Evolutionary conservation across 2,113 vertebrate species (phyloP).

Genomic region (Prinia subflava): DNA sequence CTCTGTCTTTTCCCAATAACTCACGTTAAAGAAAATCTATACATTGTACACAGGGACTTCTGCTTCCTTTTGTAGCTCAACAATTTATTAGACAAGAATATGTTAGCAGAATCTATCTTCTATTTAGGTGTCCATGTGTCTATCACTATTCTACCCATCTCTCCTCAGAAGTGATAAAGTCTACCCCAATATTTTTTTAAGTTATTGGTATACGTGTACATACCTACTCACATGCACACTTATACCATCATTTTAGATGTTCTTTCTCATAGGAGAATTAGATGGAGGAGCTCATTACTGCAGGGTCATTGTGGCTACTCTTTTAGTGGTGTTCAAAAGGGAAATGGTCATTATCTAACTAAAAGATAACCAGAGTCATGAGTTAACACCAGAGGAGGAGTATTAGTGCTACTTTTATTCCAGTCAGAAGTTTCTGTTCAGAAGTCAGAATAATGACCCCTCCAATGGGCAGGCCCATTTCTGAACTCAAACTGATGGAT

Average conservation of each 20-base stretch:
- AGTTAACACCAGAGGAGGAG: neutral
- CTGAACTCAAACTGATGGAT: neutral
- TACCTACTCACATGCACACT: neutral
- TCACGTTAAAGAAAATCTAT: constrained; percentile 35
- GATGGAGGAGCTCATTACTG: neutral
- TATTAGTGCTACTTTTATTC: neutral
- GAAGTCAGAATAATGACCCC: neutral
- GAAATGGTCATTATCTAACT: neutral
- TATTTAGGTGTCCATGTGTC: neutral
- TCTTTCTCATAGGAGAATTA: neutral
- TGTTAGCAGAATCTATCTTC: neutral
- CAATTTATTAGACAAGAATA: constrained; percentile 9
- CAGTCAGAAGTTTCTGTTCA: neutral
- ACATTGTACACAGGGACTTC: neutral
- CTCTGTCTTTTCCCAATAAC: constrained; percentile 2
- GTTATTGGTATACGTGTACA: neutral
- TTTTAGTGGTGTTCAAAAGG: neutral
- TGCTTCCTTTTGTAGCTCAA: constrained; percentile 12
- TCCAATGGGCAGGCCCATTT: neutral
- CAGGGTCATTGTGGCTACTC: neutral
- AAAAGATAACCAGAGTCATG: neutral
- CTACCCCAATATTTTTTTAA: neutral
- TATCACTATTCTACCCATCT: neutral
- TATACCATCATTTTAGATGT: neutral
- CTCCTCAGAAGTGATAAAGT: neutral